Evolutionary conservation across 2,113 vertebrate species (phyloP).

Genomic region (Phoenicopterus ruber): DNA sequence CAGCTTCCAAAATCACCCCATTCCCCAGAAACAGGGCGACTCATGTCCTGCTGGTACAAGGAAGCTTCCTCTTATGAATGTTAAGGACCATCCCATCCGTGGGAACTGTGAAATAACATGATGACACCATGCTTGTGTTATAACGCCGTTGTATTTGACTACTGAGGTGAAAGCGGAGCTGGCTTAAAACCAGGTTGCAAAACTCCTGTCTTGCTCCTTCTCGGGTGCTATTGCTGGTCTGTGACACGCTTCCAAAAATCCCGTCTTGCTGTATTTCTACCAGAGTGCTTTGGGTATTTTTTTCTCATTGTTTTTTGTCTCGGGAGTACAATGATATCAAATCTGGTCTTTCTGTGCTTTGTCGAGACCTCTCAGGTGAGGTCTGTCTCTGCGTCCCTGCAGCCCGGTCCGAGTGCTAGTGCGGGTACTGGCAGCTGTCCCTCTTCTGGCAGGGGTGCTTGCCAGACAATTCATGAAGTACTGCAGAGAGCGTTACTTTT

Average conservation of each 20-base stretch:
- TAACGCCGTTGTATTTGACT: not conserved
- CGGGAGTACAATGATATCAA: not conserved
- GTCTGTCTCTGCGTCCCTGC: not conserved
- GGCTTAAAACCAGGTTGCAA: not conserved
- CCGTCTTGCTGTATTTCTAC: not conserved
- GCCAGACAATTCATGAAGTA: not conserved
- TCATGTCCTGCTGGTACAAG: not conserved
- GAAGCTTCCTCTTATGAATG: not conserved
- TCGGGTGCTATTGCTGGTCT: accelerated
- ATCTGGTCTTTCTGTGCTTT: not conserved
- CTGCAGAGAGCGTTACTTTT: not conserved
- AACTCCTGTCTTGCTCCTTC: not conserved
- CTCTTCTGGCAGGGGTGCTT: not conserved
- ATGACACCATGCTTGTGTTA: not conserved
- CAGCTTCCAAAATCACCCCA: not conserved
- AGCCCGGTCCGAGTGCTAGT: not conserved
- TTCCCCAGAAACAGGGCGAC: not conserved
- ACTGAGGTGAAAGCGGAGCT: not conserved
- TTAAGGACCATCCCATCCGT: not conserved
- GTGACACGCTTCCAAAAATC: not conserved
- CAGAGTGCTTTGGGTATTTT: not conserved
- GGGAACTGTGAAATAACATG: not conserved
- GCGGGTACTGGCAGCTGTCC: not conserved
- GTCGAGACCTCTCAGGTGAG: not conserved
- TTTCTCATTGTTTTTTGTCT: not conserved